Percentiles rank a stretch among this genome's conserved stretches.
phyloP scores from a whole-genome alignment of 1,140 invertebrate genomes.

The Zaprionus davidi region DNA sequence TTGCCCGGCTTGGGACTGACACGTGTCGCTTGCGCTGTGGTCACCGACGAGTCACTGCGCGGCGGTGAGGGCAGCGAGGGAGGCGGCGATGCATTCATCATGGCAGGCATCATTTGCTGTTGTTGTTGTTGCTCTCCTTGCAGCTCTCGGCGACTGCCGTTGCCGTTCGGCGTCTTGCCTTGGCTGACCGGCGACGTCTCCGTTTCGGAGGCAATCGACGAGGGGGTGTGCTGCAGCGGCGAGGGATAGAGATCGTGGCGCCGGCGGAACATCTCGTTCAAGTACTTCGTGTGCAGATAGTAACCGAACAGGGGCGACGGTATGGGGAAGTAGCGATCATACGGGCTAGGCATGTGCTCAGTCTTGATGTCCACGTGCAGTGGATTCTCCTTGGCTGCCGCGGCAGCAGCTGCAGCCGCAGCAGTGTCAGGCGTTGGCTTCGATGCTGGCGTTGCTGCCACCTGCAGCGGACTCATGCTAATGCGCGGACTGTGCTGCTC shows the following conservation, averaged over 20 bases:
- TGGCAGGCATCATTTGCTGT: slow-evolving; percentile 48
- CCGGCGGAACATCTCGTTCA: slow-evolving; percentile 88
- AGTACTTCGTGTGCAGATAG: slow-evolving; percentile 90
- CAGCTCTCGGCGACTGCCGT: slow-evolving; percentile 1
- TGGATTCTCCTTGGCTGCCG: slow-evolving; percentile 83
- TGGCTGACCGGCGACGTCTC: slow-evolving; percentile 69
- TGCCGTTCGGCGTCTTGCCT: slow-evolving; percentile 31
- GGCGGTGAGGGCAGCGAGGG: slow-evolving; percentile 80
- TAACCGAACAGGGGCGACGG: slow-evolving; percentile 89
- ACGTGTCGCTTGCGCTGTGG: slow-evolving; percentile 42
- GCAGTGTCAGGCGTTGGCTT: slow-evolving; percentile 29
- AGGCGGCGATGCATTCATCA: slow-evolving; percentile 67
- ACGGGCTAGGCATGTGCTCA: slow-evolving; percentile 85
- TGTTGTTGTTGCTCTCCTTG: slow-evolving; percentile 22
- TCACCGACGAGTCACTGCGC: slow-evolving; percentile 75
- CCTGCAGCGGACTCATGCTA: slow-evolving; percentile 77
- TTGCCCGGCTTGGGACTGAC: slow-evolving; percentile 60
- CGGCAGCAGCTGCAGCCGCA: slow-evolving; percentile 59
- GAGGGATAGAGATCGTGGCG: slow-evolving; percentile 90
- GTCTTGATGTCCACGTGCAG: slow-evolving; percentile 85
- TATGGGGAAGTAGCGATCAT: slow-evolving; percentile 87
- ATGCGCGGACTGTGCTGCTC: slow-evolving; percentile 75
- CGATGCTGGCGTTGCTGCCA: slow-evolving; percentile 44
- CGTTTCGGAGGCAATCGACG: slow-evolving; percentile 76
- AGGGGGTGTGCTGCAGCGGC: slow-evolving; percentile 78